Conservation (phyloP, 2,113 vertebrate species). For the Bucco capensis region DNA sequence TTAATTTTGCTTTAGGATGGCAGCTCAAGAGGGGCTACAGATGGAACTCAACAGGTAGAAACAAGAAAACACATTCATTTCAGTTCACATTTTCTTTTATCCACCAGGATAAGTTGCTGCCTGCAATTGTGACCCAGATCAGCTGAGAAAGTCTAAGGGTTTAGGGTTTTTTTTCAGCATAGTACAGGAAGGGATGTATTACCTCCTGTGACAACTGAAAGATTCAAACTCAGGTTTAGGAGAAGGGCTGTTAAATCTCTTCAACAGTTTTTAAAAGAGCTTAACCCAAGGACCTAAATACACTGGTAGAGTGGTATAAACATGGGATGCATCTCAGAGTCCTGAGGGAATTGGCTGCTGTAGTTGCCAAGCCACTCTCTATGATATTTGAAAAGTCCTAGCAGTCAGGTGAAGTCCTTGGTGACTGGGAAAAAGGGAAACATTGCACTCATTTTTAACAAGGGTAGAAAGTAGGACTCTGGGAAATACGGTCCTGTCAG, state of each 20-base stretch:
- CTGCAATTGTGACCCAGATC: background rate
- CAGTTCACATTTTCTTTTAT: background rate
- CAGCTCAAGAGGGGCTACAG: background rate
- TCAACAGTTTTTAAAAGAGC: background rate
- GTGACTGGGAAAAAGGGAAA: no score
- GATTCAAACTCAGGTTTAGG: background rate
- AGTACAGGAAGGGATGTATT: background rate
- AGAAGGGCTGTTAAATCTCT: background rate
- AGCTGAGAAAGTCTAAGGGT: background rate
- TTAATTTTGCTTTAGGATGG: background rate
- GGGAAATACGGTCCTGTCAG: no score
- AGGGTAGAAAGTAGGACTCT: no score
- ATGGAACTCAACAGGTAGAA: conserved; percentile 16
- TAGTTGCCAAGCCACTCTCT: no score
- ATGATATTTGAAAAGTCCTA: no score
- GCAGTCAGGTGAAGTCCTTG: no score
- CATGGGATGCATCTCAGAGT: no score
- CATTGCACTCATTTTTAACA: no score
- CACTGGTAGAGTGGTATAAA: background rate
- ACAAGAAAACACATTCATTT: background rate
- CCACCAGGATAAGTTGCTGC: background rate
- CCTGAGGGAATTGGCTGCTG: no score
- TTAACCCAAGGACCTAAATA: background rate
- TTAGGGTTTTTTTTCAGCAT: background rate
- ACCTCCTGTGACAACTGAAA: background rate